phyloP scores from a whole-genome alignment of 2,888 invertebrate genomes.

The Linnaemya tessellans region DNA sequence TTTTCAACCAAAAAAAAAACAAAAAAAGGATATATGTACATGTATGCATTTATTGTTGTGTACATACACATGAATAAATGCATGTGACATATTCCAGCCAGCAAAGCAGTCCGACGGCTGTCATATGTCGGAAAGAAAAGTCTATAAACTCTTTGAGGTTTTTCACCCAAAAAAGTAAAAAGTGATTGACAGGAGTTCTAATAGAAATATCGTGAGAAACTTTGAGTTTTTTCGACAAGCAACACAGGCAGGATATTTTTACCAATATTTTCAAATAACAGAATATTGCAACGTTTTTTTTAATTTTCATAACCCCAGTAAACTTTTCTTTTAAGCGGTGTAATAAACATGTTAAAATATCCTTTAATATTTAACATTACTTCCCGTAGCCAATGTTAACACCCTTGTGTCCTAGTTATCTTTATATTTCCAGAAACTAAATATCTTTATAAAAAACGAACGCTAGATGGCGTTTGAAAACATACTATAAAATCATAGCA shows the following conservation, averaged over 20 bases:
- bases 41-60: too few relatives aligned
- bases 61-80: too few relatives aligned
- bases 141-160: too few relatives aligned
- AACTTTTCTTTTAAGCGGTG: neutral
- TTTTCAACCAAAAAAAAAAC: too few relatives aligned
- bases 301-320: neutral
- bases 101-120: too few relatives aligned
- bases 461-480: constrained; percentile 18
- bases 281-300: neutral
- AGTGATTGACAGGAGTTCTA: neutral
- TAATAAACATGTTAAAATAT: constrained; percentile 13
- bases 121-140: too few relatives aligned
- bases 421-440: neutral
- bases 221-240: too few relatives aligned
- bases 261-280: neutral
- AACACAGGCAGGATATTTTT: neutral
- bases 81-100: too few relatives aligned
- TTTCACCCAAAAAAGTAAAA: too few relatives aligned
- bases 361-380: neutral
- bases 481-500: too few relatives aligned
- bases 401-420: neutral
- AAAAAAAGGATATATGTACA: too few relatives aligned
- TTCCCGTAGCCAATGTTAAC: constrained; percentile 2
- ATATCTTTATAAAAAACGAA: neutral
- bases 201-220: too few relatives aligned